phyloP scores from a whole-genome alignment of 2,113 vertebrate genomes.

The Actinemys pallida region DNA sequence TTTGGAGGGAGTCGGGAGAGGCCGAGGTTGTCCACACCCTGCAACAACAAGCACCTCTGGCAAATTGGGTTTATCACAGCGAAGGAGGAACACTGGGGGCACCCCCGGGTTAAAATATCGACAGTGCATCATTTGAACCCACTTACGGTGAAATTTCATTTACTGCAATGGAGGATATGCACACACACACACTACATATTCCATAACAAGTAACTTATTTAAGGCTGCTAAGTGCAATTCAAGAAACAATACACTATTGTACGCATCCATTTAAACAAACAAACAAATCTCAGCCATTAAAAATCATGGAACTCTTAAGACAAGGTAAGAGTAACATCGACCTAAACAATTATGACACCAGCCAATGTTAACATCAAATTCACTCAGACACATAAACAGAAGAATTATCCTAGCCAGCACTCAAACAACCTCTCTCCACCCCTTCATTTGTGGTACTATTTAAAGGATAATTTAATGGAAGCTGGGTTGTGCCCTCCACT shows the following conservation, averaged over 20 bases:
- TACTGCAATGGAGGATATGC: not conserved
- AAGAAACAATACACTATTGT: not conserved
- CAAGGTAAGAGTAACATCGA: not conserved
- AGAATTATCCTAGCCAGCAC: not conserved
- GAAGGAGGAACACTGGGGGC: not conserved
- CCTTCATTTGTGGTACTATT: not conserved
- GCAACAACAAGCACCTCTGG: not conserved
- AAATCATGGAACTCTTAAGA: not conserved
- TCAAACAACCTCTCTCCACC: not conserved
- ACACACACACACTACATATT: not conserved
- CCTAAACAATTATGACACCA: not conserved
- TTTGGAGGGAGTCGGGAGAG: not conserved
- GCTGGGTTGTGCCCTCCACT: not conserved
- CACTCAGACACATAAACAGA: not conserved
- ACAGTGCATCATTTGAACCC: not conserved
- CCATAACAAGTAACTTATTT: not conserved
- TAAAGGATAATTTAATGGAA: not conserved
- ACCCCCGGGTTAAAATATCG: not conserved
- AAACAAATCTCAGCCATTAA: not conserved
- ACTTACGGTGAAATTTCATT: not conserved
- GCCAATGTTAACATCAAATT: not conserved
- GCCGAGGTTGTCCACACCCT: not conserved
- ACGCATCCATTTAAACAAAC: not conserved
- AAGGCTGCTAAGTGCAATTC: not conserved
- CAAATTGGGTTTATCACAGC: not conserved